Conservation (phyloP, 2,113 vertebrate species). For the Pitta sordida region DNA sequence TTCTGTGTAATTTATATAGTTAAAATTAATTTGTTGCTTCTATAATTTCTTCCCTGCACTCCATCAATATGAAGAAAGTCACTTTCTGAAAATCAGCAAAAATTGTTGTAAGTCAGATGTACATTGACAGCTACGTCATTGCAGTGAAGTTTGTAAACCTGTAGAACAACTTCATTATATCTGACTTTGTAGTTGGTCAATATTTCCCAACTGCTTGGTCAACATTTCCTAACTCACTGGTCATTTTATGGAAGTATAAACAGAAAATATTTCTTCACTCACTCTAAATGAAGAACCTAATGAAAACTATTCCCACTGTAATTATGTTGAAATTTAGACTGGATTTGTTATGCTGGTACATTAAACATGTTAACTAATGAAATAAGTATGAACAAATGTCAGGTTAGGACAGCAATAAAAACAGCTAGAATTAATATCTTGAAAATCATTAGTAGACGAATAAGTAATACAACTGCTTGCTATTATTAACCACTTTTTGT, state of each 20-base stretch:
- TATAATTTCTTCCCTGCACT: background rate
- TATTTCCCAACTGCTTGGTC: background rate
- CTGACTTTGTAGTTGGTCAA: background rate
- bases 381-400: slow-evolving; percentile 20
- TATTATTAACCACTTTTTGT: background rate
- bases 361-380: slow-evolving; percentile 1
- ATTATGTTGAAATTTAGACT: slow-evolving; percentile 1
- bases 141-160: background rate
- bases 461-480: slow-evolving; percentile 29
- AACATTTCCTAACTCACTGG: background rate
- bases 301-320: background rate
- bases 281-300: background rate
- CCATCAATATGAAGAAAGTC: background rate
- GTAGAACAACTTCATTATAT: background rate
- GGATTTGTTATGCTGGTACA: background rate
- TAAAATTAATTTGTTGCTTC: background rate
- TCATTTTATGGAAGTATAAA: background rate
- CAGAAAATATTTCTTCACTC: background rate
- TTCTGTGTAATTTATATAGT: too few species aligned
- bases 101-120: background rate
- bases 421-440: background rate
- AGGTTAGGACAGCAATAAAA: background rate
- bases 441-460: background rate
- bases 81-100: background rate
- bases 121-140: background rate